Base-by-base conservation (phyloP, 2,113 vertebrate species). In the Trichomycterus rosablanca region DNA sequence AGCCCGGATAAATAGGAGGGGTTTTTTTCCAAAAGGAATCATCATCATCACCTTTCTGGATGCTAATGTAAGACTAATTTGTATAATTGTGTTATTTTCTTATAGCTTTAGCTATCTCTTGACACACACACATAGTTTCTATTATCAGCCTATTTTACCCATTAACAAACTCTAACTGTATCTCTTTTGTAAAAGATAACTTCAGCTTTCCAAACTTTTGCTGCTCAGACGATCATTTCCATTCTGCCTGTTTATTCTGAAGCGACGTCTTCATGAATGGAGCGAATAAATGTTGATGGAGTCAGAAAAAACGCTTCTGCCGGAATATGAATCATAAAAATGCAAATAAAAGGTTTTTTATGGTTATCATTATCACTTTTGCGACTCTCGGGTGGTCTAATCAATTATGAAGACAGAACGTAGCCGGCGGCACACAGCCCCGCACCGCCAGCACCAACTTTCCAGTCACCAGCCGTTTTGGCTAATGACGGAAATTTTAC, bases 401-500 rank as follows among this genome's bases (percentile, higher is more conserved):
- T 84, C 72, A 80, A 71, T 83, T 76, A 84, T 74, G 77, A 49
- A 78, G 83, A 77, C 61, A 67, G 78, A 90, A 84, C 68, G 69
- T 83, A 58, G 77, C 77, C 83, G 80, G 57, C 26, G 76, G 80
- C 75, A 84, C 80, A 60, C 76, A 83, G 71, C 58, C 72, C 74
- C 1, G 74, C 77, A 76, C 78, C 63, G 81, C 74, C 74, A 78
- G 69, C 74, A 71, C 71, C 55, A 32, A 76, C 72, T 78, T 65
- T 73, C 80, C 44, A 75, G 85, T 87, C 78, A 88, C 84, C 83
- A 89, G 84, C 76, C 84, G 65, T 85, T 87, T 86, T 85, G 71
- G 82, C 80, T 90, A 89, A 90, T 85, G 77, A 76, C 76, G 74
- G 58, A 86, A 78, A 66, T 73, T 81, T 90, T 83, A 71, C 59